Conservation (phyloP, 2,113 vertebrate genomes). For the Chelonoidis abingdonii region DNA sequence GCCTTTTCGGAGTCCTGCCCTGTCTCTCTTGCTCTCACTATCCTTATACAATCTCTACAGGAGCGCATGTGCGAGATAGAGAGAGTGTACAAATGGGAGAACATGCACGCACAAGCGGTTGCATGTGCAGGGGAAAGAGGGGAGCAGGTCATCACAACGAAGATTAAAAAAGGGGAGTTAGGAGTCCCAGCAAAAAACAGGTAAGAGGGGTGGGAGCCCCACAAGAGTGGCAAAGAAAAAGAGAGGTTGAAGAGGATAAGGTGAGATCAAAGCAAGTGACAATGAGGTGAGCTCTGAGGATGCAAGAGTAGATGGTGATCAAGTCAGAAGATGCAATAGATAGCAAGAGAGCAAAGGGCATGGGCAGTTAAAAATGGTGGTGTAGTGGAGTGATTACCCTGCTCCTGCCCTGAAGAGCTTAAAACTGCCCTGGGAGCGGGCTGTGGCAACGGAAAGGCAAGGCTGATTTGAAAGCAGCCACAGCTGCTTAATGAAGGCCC, state of each 20-base stretch:
- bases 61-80: accelerated
- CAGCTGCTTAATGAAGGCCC: too few species aligned
- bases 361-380: too few species aligned
- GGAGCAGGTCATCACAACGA: background rate
- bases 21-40: too few species aligned
- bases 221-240: background rate
- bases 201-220: background rate
- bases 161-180: background rate
- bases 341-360: background rate
- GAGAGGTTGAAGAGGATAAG: background rate
- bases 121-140: background rate
- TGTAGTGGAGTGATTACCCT: too few species aligned
- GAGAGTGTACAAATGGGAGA: background rate
- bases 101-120: background rate
- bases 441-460: too few species aligned
- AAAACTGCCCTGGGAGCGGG: too few species aligned
- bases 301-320: background rate
- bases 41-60: too few species aligned
- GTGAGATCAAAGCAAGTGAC: background rate
- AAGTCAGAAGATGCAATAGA: background rate
- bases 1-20: too few species aligned
- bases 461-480: too few species aligned
- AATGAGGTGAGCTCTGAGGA: background rate
- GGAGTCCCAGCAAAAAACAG: background rate
- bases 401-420: too few species aligned